Evolutionary conservation across 1,140 invertebrate genomes (phyloP), one percentile per base, ranked within the genome.

Genomic region (Conus ventricosus): DNA sequence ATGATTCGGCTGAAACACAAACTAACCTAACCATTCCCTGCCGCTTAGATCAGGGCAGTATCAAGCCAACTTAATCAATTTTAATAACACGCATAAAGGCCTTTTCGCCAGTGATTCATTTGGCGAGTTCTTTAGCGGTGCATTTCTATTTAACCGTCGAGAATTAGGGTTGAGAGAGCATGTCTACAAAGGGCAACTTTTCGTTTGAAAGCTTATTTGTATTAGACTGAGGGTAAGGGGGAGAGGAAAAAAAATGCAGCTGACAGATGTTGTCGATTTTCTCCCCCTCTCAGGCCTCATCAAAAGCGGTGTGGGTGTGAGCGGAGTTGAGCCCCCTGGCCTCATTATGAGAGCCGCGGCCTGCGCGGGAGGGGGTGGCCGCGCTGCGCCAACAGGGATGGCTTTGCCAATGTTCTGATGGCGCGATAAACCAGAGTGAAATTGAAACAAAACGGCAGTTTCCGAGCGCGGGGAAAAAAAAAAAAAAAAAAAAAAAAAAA

Each of bases 221-320:
- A 17, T 10, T 11, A 39, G 76, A 78, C 25, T 0, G n/a, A 51
- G 76, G 10, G 27, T 10, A 17, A 51, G 76, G 39, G 76, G 17
- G n/a, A 3, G 25, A 51, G 25, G 51, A 51, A 25, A 39, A 25
- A 51, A 27, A 25, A 7, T 27, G 76, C 11, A 71, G 17, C 20
- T 71, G 67, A 71, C 67, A 71, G 67, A 71, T 71, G 67, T 71
- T 71, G 67, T 71, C 67, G 11, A 71, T 71, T 71, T 71, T 71
- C 67, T 7, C 60, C 60, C 13, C 67, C 67, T n/a, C 67, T 71
- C 20, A 71, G 10, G 67, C 13, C 67, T 71, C 67, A 71, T 71
- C 67, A 71, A 71, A 71, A 71, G 23, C 67, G 67, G 67, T n/a
- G 67, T 20, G 67, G 57, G 57, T 60, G 57, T 60, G 57, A 60